Percentiles rank a stretch among this genome's conserved stretches.
These are phyloP conservation scores for Caenorhabditis tropicalis DNA, from an alignment of 1,140 invertebrate genomes.

Conservation along the genomic window DNA sequence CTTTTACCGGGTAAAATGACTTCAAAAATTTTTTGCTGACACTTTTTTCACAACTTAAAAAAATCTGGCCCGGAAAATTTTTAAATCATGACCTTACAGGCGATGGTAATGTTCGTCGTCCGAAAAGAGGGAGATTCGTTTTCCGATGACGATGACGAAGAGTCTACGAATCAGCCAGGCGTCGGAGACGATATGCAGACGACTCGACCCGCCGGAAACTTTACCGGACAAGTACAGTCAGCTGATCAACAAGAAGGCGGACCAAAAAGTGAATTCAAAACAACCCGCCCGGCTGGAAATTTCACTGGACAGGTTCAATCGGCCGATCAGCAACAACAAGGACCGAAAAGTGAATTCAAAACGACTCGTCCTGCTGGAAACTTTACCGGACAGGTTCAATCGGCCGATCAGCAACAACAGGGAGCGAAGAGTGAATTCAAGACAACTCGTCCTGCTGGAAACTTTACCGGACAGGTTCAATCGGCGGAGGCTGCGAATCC, in stretches of 20 bases:
- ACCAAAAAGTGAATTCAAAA: not conserved
- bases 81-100: not conserved
- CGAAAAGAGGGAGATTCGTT: not conserved
- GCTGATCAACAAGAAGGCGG: not conserved
- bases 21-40: too few relatives aligned
- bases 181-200: not conserved
- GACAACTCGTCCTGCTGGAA: not conserved
- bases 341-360: not conserved
- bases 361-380: not conserved
- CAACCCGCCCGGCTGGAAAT: not conserved
- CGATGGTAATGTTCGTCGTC: not conserved
- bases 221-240: not conserved
- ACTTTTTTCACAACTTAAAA: too few relatives aligned
- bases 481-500: too few relatives aligned
- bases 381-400: not conserved
- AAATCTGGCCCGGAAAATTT: too few relatives aligned
- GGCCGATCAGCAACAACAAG: not conserved
- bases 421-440: not conserved
- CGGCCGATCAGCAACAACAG: not conserved
- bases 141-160: constrained; percentile 9
- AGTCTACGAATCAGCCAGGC: not conserved
- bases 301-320: not conserved
- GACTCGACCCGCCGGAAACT: not conserved
- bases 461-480: not conserved
- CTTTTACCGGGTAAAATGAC: too few relatives aligned